These are phyloP conservation scores for Vultur gryphus DNA, from an alignment of 2,797 vertebrate species.

Conservation along the genomic window DNA sequence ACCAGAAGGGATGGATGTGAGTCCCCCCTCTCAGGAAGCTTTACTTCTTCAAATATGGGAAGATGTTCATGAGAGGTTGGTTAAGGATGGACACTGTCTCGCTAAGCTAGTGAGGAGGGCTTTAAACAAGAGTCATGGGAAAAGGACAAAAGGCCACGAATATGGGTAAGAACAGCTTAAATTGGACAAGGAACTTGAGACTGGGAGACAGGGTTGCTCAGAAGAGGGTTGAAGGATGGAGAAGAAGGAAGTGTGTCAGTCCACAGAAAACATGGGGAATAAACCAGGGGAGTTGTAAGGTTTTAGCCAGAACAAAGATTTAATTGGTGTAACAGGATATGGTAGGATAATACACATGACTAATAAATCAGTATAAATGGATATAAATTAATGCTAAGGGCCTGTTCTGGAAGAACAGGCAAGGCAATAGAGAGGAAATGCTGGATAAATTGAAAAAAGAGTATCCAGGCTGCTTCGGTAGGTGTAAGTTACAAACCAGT, in stretches of 20 bases:
- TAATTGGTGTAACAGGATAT: not conserved
- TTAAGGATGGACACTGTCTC: not conserved
- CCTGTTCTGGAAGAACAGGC: slow-evolving; percentile 12
- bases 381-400: slow-evolving; percentile 3
- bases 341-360: not conserved
- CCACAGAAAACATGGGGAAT: not conserved
- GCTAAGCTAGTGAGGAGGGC: not conserved
- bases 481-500: slow-evolving; percentile 5
- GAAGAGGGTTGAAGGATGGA: not conserved
- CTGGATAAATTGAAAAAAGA: not conserved
- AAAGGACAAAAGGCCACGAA: not conserved
- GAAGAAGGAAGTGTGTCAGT: not conserved
- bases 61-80: not conserved
- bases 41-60: not conserved
- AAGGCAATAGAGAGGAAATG: slow-evolving; percentile 36
- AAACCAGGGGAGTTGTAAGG: not conserved
- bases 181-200: not conserved
- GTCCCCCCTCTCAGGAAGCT: not conserved
- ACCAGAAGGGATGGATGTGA: not conserved
- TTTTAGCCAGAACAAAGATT: not conserved
- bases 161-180: not conserved
- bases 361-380: not conserved
- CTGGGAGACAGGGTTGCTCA: not conserved
- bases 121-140: not conserved
- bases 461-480: not conserved